phyloP scores from a whole-genome alignment of 2,888 invertebrate genomes.

The Harpagoxenus sublaevis region DNA sequence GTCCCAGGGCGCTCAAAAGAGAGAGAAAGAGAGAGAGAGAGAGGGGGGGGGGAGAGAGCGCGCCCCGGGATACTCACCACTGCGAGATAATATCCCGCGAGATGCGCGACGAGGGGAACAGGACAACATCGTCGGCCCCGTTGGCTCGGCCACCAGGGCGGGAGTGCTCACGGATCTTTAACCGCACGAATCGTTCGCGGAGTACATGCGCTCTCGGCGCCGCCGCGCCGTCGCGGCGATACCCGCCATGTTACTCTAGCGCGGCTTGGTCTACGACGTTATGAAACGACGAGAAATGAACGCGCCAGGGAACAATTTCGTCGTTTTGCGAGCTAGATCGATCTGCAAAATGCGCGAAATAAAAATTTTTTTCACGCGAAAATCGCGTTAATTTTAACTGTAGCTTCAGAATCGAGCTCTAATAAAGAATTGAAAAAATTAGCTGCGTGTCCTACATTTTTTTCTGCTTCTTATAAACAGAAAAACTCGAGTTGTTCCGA shows the following conservation, averaged over 20 bases:
- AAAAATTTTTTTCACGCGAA: background rate
- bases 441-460: background rate
- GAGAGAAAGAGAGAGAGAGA: background rate
- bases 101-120: constrained; percentile 40
- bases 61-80: constrained; percentile 3
- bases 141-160: constrained; percentile 28
- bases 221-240: constrained; percentile 13
- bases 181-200: constrained; percentile 37
- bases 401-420: too few species aligned
- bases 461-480: too few species aligned
- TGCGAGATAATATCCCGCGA: constrained; percentile 42
- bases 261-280: constrained; percentile 24
- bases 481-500: too few species aligned
- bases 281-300: background rate
- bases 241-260: constrained; percentile 37
- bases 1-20: background rate
- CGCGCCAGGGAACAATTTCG: background rate
- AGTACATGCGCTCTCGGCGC: constrained; percentile 51
- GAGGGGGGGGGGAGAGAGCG: background rate
- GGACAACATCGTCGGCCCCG: constrained; percentile 29
- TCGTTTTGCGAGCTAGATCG: background rate
- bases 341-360: background rate
- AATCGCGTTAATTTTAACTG: background rate
- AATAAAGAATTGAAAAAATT: background rate
- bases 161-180: constrained; percentile 43